Percentiles rank a stretch among this genome's conserved stretches.
These are phyloP conservation scores for Polyommatus icarus DNA, from an alignment of 2,888 invertebrate species.

Conservation along the genomic window DNA sequence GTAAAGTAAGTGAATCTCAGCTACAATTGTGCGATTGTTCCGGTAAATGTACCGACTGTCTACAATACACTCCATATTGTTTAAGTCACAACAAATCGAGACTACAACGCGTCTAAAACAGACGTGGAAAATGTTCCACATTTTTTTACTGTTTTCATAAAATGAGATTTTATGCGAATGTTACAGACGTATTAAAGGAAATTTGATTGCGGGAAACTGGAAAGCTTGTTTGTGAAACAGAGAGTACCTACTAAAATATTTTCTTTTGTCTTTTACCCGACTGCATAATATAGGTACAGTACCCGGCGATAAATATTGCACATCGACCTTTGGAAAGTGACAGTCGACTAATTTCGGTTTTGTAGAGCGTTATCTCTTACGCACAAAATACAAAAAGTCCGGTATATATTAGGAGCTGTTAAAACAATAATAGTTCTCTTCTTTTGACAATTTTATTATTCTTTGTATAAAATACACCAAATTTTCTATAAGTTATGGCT, in stretches of 20 bases:
- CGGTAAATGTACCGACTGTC: constrained; percentile 34
- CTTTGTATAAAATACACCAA: too few relatives aligned
- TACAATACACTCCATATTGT: constrained; percentile 31
- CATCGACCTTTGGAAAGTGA: too few relatives aligned
- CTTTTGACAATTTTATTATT: too few relatives aligned
- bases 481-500: too few relatives aligned
- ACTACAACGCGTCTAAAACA: constrained; percentile 17
- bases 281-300: neutral
- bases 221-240: neutral
- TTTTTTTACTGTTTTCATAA: constrained; percentile 13
- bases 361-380: too few relatives aligned
- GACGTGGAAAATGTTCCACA: neutral
- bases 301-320: too few relatives aligned
- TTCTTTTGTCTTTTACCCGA: neutral
- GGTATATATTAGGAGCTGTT: too few relatives aligned
- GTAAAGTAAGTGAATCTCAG: constrained; percentile 29
- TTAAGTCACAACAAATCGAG: constrained; percentile 18
- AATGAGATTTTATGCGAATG: constrained; percentile 16
- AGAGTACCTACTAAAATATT: neutral
- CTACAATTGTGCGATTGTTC: constrained; percentile 34
- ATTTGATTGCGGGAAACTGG: constrained; percentile 1
- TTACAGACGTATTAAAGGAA: neutral
- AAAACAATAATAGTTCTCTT: too few relatives aligned
- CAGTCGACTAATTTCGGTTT: too few relatives aligned
- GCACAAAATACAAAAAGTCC: too few relatives aligned